Conservation (phyloP, 2,113 vertebrate species). For the Glaucidium brasilianum region DNA sequence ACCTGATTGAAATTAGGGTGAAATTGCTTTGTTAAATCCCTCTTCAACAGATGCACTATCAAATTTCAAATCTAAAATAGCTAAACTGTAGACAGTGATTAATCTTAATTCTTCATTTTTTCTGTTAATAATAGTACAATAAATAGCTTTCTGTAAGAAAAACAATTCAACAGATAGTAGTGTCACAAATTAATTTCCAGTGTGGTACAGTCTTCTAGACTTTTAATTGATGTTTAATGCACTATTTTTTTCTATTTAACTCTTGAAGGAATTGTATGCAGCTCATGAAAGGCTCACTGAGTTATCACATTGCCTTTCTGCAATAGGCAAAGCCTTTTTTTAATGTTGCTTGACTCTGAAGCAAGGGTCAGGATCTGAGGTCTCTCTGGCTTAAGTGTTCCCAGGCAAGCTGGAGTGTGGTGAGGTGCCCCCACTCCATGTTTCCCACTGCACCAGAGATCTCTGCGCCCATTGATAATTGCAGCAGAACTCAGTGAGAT, state of each 20-base stretch:
- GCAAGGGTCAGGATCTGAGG: neutral
- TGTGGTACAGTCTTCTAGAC: neutral
- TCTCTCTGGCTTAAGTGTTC: neutral
- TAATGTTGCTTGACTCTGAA: neutral
- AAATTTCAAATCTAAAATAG: neutral
- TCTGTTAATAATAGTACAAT: neutral
- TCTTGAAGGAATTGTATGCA: neutral
- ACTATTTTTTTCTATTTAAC: neutral
- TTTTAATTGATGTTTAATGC: neutral
- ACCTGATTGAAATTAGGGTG: neutral
- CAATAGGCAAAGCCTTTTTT: neutral
- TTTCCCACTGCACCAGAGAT: neutral
- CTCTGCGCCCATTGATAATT: neutral
- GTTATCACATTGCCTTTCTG: neutral
- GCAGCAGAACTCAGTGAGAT: fast-evolving
- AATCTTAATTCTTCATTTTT: neutral
- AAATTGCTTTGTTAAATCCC: neutral
- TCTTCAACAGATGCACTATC: neutral
- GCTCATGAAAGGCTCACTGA: neutral
- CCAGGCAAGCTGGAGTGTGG: neutral
- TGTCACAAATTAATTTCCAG: neutral
- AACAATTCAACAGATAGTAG: neutral
- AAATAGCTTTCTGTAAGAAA: neutral
- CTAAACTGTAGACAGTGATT: neutral
- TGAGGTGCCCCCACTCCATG: neutral